Evolutionary conservation across 2,797 vertebrate genomes (phyloP), one percentile per base, ranked within the genome.

Genomic region (Tangara arthus): DNA sequence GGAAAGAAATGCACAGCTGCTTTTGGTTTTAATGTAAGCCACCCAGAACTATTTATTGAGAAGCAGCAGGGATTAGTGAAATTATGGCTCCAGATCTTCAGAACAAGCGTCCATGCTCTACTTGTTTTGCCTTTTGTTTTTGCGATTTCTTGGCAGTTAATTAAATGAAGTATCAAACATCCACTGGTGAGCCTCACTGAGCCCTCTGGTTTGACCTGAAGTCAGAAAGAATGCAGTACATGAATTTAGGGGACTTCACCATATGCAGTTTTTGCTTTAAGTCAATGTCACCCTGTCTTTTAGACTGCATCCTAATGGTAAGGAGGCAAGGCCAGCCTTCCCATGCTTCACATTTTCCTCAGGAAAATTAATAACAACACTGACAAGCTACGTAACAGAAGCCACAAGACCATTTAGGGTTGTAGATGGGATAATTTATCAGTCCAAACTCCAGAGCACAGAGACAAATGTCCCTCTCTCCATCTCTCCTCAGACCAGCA

Each of bases 401-500:
- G 56, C 53, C 49, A 68, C 46, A 95, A 95, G 83, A 79, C 69
- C 63, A 84, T 96, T 97, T 97, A 92, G 85, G 87, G 70, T 89
- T 96, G 76, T 35, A 89, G 95, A 95, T 96, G 84, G 97, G 93
- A 91, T 97, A 34, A 95, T 97, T 96, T 96, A 94, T 97, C 96
- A 96, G 93, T 46, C 79, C 69, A 13, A 32, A 84, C 71, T 90
- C 82, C 41, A 2, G 34, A 83, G 42, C 49, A 82, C 41, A 94
- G 70, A 89, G 75, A 89, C 77, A 89, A 86, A 95, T 88, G 60
- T 80, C 79, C 22, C 60, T 72, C 32, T 56, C 15, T 65, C 24
- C n/a, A 11, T 65, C 55, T 50, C 35, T 68, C 21, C 34, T 46
- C 9, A 22, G 34, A 79, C 20, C 42, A 93, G 61, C n/a, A 78